A percentile compares a stretch with the other conserved stretches of the same genome.
phyloP scores from a whole-genome alignment of 2,113 vertebrate genomes.

The Choloepus hoffmanni region DNA sequence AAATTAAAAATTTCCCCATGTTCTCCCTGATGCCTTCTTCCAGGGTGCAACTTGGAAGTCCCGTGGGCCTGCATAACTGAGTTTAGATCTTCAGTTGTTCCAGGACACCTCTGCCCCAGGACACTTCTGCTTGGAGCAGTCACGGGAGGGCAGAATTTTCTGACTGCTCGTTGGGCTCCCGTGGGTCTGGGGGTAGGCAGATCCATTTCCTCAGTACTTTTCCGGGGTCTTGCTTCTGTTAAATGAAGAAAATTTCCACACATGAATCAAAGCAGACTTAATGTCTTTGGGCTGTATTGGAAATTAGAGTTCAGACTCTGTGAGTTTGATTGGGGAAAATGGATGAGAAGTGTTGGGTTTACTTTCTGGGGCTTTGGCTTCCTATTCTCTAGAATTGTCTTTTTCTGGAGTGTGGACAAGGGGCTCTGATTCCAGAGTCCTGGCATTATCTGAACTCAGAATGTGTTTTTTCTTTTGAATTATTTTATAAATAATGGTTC shows the following conservation, averaged over 20 bases:
- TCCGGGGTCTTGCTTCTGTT: constrained; percentile 7
- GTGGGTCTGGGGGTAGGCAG: not conserved
- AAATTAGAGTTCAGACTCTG: not conserved
- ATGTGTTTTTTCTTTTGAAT: not conserved
- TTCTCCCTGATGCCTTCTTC: not conserved
- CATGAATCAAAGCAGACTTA: not conserved
- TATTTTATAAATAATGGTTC: not conserved
- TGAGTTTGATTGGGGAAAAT: not conserved
- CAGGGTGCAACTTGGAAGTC: not conserved
- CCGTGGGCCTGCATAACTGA: not conserved
- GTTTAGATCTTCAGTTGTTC: not conserved
- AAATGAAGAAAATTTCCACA: not conserved
- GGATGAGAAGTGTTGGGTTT: not conserved
- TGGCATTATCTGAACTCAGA: not conserved
- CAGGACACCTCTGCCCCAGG: no score
- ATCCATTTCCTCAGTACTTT: not conserved
- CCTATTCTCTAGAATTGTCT: not conserved
- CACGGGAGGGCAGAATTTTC: not conserved
- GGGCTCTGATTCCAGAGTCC: not conserved
- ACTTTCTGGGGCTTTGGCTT: not conserved
- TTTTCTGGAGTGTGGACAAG: not conserved
- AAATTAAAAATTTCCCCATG: not conserved
- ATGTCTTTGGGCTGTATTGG: not conserved
- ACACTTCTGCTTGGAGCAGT: not conserved
- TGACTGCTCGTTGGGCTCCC: not conserved